Evolutionary conservation across 2,797 vertebrate species (phyloP).

Genomic region (Furcifer pardalis): DNA sequence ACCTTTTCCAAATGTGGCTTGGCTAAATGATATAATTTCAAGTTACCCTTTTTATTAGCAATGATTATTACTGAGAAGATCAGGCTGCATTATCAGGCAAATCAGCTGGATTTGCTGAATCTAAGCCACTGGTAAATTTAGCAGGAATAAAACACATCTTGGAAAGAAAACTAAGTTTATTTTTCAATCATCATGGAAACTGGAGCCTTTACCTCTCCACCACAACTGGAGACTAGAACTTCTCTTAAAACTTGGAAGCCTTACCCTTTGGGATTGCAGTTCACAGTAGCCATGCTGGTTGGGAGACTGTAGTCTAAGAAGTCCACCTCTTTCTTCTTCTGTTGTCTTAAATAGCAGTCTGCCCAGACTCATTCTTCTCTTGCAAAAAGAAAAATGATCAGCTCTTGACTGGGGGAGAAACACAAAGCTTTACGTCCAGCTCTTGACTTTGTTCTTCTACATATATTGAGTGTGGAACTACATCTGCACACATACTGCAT

Average conservation of each 20-base stretch:
- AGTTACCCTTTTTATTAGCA: background rate
- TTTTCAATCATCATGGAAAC: slow-evolving; percentile 7
- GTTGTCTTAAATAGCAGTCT: no score
- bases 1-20: slow-evolving; percentile 2
- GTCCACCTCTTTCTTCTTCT: no score
- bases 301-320: no score
- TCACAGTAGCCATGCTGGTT: no score
- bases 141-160: background rate
- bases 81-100: background rate
- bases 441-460: no score
- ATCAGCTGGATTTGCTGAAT: background rate
- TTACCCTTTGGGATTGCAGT: background rate
- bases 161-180: background rate
- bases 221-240: background rate
- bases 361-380: no score
- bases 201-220: background rate
- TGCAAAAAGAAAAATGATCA: no score
- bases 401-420: no score
- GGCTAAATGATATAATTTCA: background rate
- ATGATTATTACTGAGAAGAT: background rate
- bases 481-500: no score
- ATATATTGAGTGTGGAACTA: no score
- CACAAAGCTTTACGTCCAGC: no score
- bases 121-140: rapidly evolving
- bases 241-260: background rate